Conservation (phyloP, 2,113 vertebrate species). For the Gila orcuttii region DNA sequence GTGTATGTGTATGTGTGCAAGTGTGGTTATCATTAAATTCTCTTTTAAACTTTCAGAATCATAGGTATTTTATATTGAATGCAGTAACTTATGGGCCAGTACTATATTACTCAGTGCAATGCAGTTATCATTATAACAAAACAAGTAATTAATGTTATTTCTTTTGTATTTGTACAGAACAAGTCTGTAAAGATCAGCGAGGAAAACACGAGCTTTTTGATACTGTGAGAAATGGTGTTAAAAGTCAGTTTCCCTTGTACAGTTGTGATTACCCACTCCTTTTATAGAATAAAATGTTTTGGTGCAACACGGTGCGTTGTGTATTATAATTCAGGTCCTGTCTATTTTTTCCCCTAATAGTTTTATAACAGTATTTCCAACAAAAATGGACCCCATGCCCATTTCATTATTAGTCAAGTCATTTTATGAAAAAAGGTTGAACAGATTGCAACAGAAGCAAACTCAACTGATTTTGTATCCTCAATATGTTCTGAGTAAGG, state of each 20-base stretch:
- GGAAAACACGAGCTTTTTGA: conserved; percentile 80
- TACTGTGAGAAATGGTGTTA: conserved; percentile 82
- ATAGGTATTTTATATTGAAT: conserved; percentile 80
- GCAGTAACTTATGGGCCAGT: conserved; percentile 84
- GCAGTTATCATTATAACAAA: conserved; percentile 80
- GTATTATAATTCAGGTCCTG: background rate
- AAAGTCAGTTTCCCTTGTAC: conserved; percentile 81
- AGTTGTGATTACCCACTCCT: conserved; percentile 78
- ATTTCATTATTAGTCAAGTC: too few relatives aligned
- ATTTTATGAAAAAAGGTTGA: too few relatives aligned
- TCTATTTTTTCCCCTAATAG: background rate
- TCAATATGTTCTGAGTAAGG: too few relatives aligned
- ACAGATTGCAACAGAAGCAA: too few relatives aligned
- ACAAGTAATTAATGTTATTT: conserved; percentile 75
- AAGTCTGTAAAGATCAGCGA: conserved; percentile 80
- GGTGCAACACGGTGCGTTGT: conserved; percentile 68
- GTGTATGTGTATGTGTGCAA: conserved; percentile 61
- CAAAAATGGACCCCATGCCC: too few relatives aligned
- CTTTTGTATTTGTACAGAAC: conserved; percentile 85
- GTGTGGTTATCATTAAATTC: conserved; percentile 62
- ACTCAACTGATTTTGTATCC: too few relatives aligned
- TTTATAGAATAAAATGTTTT: conserved; percentile 84
- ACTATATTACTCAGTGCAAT: conserved; percentile 84
- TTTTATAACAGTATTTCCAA: background rate
- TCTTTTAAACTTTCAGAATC: conserved; percentile 60